Evolutionary conservation across 30 jellyfish, hydroid and myxozoan genomes (phyloP), one percentile per base, ranked within the genome.

Genomic region (Hydra vulgaris): DNA sequence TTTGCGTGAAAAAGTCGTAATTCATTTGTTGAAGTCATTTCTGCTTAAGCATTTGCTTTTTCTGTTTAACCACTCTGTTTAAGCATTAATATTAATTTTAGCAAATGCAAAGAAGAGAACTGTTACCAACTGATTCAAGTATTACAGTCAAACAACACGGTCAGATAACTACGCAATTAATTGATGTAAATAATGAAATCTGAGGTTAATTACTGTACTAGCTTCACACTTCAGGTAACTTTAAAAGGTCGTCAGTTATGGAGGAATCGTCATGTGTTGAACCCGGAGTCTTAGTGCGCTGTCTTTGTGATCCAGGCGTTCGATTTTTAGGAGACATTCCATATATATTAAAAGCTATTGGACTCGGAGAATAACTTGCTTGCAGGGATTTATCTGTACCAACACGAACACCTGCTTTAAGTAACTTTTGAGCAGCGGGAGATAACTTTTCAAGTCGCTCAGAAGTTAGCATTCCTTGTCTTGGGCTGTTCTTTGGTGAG

Each of bases 361-460:
- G 95, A 21, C 96, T 86, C 17, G 98, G 98, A 15, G 98, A 79
- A 74, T 92, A 92, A 71, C 89, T 83, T 68, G 89, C 78, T 25
- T 94, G 88, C 74, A 92, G 77, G 8, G 98, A 86, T 22, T 84
- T 77, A 73, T 92, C 98, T 27, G 95, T 27, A n/a, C 71, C 40
- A 12, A 83, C 26, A 21, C 94, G 92, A 5, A 80, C 74, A 79
- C 88, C 88, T 23, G 96, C 83, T 84, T 92, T 87, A 61, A 92
- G 82, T 7, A 92, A 95, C 68, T 89, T 80, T 80, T 92, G 98
- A 23, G 98, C 98, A 4, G 98, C 98, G 21, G 96, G 98, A 7
- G 98, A 83, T 18, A 92, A 85, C 85, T 72, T 82, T 15, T 88
- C 85, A 27, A 82, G 69, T 18, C 96, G 84, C 15, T 86, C 95